Conservation (phyloP, 2,113 vertebrate species). For the Corapipo altera region DNA sequence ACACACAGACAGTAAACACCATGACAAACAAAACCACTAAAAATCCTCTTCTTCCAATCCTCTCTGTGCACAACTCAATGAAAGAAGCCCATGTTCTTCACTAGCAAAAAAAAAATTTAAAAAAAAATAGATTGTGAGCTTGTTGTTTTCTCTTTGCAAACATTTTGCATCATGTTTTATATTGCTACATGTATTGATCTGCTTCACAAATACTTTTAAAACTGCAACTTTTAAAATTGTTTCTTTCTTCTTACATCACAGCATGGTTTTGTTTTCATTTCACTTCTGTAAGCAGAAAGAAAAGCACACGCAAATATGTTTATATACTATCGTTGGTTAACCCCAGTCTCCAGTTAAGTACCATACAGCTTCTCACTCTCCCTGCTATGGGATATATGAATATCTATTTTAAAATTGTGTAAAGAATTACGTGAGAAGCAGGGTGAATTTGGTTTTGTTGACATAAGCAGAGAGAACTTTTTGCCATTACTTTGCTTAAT, state of each 20-base stretch:
- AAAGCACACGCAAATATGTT: not conserved
- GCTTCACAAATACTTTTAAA: not conserved
- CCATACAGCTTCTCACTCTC: not conserved
- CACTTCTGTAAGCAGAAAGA: not conserved
- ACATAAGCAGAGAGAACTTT: not conserved
- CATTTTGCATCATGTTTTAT: not conserved
- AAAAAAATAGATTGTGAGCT: not conserved
- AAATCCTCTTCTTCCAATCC: not conserved
- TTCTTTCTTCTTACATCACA: not conserved
- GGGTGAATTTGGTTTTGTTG: not conserved
- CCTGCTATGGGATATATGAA: not conserved
- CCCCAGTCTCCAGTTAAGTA: not conserved
- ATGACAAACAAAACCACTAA: not conserved
- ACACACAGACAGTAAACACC: not conserved
- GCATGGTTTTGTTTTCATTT: not conserved
- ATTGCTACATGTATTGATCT: not conserved
- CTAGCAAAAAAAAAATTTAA: not conserved
- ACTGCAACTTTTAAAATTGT: not conserved
- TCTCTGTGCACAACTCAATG: not conserved
- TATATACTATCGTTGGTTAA: not conserved
- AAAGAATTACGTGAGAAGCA: not conserved
- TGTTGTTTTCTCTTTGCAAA: not conserved
- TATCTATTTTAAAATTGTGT: not conserved
- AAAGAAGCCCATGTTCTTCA: not conserved
- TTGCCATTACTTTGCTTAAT: not conserved